Evolutionary conservation across 2,113 vertebrate genomes (phyloP), one percentile per base, ranked within the genome.

Genomic region (Pterocles gutturalis): DNA sequence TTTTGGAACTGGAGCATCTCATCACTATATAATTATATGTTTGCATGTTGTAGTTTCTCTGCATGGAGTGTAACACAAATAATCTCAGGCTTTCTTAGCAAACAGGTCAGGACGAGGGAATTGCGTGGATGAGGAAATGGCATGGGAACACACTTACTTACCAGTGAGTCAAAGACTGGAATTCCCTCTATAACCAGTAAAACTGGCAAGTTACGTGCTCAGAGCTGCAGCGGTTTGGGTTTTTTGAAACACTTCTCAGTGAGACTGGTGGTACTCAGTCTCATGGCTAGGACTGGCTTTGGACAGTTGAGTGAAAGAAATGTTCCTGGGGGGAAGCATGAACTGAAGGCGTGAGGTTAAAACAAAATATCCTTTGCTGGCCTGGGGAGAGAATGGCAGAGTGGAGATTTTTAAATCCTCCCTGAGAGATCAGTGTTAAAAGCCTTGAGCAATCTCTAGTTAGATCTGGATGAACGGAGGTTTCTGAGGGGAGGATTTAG

Each of bases 131-230:
- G 82, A 91, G 84, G 75, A 73, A 93, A 57, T 1, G 10, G 91
- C 10, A 18, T 93, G 95, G 94, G 93, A 95, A 92, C 89, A 53
- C 45, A 8, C 24, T 85, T 71, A 76, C 34, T 57, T 85, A 51
- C 57, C 45, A 64, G 22, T 95, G 83, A 96, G 76, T 96, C 90
- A 95, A 96, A 90, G 58, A 70, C 88, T 94, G 83, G 76, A 94
- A 90, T 97, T 92, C 88, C 61, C 51, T 95, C 72, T 75, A 10
- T 77, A 92, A 92, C 88, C 75, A 46, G 90, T 90, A 83, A 88
- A 72, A 90, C 82, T 82, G 79, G 71, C 69, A 66, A 73, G 45
- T 89, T 83, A 83, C 1, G 0, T 83, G 55, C 83, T 87, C 76
- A 66, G 91, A 49, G 76, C 70, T 88, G 58, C 62, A 46, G 92